Evolutionary conservation across 2,113 vertebrate genomes (phyloP), one percentile per base, ranked within the genome.

Genomic region (Nycticorax nycticorax): DNA sequence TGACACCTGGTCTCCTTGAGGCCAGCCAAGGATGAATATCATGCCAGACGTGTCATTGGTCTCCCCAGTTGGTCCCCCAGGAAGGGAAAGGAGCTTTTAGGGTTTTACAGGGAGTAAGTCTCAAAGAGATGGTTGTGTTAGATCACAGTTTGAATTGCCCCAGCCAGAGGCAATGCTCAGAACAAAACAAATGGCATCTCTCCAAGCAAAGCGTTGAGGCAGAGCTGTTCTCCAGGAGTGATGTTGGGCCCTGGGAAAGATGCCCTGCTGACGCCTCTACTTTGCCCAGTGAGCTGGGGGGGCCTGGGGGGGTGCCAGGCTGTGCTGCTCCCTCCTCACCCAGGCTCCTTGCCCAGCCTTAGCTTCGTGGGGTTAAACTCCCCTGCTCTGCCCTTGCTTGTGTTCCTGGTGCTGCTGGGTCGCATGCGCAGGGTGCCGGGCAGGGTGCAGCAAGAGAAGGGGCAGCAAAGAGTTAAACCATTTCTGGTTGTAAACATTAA

Each of bases 291-390:
- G 63, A 77, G 52, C 18, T 72, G 45, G 30, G 52, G 68, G 8
- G 13, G 16, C 5, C 3, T 8, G 19, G 5, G 6, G 8, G 24
- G 12, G 24, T 30, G 45, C 22, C 2, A 5, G n/a, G 17, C n/a
- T 89, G 45, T 32, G 35, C 52, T 64, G 57, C 69, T 55, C 17
- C 20, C 32, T 35, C 12, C 45, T 52, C 37, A 53, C 9, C 30
- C n/a, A n/a, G 32, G 66, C 60, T 88, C 5, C 47, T n/a, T 35
- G 53, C 28, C 56, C 41, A 39, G 50, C 45, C 57, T 66, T 53
- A 48, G n/a, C 39, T 62, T 62, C 9, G 1, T 32, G 47, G 35
- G 26, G 3, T 55, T 76, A 23, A 60, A 62, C 24, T 28, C 14
- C 41, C 20, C 14, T 48, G 50, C 22, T 57, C 43, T 45, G 77